Base-by-base conservation (phyloP, 2,113 vertebrate species). In the Pontoporia blainvillei region DNA sequence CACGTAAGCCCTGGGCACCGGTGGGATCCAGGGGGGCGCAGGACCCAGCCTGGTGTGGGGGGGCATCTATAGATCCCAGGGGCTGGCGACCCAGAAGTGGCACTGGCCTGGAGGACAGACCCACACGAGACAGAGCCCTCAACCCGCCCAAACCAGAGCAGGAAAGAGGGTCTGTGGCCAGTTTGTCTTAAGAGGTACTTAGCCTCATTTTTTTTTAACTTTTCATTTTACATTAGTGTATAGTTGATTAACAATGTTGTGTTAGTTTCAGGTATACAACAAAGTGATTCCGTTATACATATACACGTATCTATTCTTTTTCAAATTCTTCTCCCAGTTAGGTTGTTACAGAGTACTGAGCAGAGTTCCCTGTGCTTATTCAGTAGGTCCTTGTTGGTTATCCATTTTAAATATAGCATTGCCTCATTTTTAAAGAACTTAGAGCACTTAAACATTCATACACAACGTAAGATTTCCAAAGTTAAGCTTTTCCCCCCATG, bases 91-190 rank as follows among this genome's bases (percentile, higher is more conserved):
- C 97, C 93, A 87, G 34, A 21, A 98, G 96, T 97, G 99, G 99
- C 99, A 99, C 98, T 98, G 97, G 98, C 97, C 96, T 98, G 98
- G 91, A 96, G 91, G 86, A 41, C 81, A 44, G 82, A 95, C 92
- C 96, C 61, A 92, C 93, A 97, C 71, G 96, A 96, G 92, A 96
- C 96, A 96, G 96, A 94, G 96, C 97, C 97, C 97, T 96, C 93
- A 75, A 92, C 95, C 98, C 98, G 15, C 69, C 98, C 99, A 98
- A 96, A 97, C 97, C 97, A 9, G 3, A 34, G 1, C 25, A 64
- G 44, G 29, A n/a, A 86, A 97, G 97, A 96, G 98, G 88, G 61
- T 91, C 97, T 97, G 95, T 97, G 96, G 97, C 98, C 97, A 97
- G 82, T 93, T 39, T 81, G 97, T 98, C 96, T 97, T 27, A 31